phyloP scores from a whole-genome alignment of 2,113 vertebrate species.

The Progne subis region DNA sequence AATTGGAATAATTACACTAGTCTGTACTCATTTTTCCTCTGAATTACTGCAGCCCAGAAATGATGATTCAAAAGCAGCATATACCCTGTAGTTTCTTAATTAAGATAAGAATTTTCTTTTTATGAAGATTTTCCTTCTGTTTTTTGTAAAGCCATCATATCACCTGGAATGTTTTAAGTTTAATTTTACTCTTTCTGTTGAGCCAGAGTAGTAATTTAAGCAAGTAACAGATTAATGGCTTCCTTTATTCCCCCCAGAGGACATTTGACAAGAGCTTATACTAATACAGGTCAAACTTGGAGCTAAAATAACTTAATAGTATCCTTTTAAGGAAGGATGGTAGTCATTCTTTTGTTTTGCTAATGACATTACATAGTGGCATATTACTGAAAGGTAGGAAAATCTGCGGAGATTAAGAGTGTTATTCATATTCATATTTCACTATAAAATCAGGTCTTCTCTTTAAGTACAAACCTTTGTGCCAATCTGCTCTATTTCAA shows the following conservation, averaged over 20 bases:
- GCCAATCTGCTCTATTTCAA: neutral
- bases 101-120: neutral
- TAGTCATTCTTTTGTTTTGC: neutral
- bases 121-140: neutral
- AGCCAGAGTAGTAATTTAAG: neutral
- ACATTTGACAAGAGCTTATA: neutral
- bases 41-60: neutral
- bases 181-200: neutral
- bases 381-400: neutral
- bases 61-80: neutral
- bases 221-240: neutral
- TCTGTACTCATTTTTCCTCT: neutral
- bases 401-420: neutral
- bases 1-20: neutral
- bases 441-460: neutral
- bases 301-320: neutral
- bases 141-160: neutral
- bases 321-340: neutral
- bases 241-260: neutral
- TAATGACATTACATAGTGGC: neutral
- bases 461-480: neutral
- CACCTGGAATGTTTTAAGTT: neutral
- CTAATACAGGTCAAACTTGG: conserved; percentile 1
- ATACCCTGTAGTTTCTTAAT: neutral
- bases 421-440: neutral